Evolutionary conservation across 2,113 vertebrate species (phyloP), one percentile per base, ranked within the genome.

Genomic region (Poeciliopsis turrubarensis): DNA sequence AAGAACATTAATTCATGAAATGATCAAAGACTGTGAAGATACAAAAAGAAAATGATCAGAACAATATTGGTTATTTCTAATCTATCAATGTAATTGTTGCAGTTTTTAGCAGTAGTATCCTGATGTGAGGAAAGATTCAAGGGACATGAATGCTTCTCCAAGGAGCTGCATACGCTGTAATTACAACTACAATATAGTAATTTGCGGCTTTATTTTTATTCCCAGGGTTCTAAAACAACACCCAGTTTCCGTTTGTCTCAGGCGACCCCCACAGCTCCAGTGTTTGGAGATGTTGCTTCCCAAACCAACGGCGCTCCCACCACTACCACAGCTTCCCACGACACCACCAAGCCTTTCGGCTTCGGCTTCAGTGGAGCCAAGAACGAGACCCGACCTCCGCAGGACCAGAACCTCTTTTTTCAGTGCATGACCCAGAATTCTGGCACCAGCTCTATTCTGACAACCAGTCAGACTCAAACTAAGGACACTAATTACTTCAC

Each of bases 391-490:
- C 86, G 89, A 73, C 65, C 89, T 14, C 84, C 88, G 86, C 96
- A 95, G 89, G 96, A 97, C 84, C 96, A 97, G 91, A 99, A 99
- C 93, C 94, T 99, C 80, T 99, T 99, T 96, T 98, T 99, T 93
- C 97, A 99, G 73, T 99, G 97, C 88, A 99, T 99, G 97, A 96
- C 96, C 65, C 96, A 99, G 92, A 97, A 94, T 85, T 91, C 96
- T 90, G 93, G 95, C 79, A 93, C 94, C 62, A 95, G 93, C 82
- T 77, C 87, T 34, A 89, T 68, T 70, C 79, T 88, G 25, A 39
- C 82, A 70, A 82, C 89, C 68, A 82, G 84, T 70, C 91, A 85
- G 72, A 73, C 74, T 39, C 82, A 90, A 60, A 68, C 92, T 27
- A 94, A 94, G 84, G 93, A 93, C 85, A 89, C 89, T 91, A 97